A percentile compares a stretch with the other conserved stretches of the same genome.
Conservation (phyloP, 2,888 invertebrate species). For the Baronia brevicornis region DNA sequence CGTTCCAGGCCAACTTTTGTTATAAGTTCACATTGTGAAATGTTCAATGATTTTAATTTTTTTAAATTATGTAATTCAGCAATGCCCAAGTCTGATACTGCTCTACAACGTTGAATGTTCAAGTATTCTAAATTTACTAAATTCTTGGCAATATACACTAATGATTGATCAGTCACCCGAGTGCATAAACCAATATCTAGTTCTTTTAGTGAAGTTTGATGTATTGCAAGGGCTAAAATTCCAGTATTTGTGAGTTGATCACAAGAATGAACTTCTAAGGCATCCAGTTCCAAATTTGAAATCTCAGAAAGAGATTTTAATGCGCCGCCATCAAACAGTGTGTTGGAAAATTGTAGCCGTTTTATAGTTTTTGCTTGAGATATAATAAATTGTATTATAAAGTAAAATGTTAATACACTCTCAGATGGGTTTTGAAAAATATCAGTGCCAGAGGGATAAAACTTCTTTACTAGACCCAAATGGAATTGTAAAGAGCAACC, state of each 20-base stretch:
- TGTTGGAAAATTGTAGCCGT: slow-evolving; percentile 78
- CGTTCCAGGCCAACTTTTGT: slow-evolving; percentile 77
- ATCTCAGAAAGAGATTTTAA: slow-evolving; percentile 72
- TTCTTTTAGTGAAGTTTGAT: slow-evolving; percentile 72
- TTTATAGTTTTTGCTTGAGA: slow-evolving; percentile 72
- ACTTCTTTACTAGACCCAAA: slow-evolving; percentile 78
- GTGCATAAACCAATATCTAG: slow-evolving; percentile 80
- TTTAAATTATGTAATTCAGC: slow-evolving; percentile 69
- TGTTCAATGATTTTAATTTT: slow-evolving; percentile 75
- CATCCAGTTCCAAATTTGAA: slow-evolving; percentile 64
- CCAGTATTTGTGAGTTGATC: slow-evolving; percentile 78
- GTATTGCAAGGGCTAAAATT: slow-evolving; percentile 65
- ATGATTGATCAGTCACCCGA: slow-evolving; percentile 78
- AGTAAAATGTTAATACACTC: slow-evolving; percentile 82
- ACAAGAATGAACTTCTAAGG: slow-evolving; percentile 73
- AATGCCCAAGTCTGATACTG: slow-evolving; percentile 78
- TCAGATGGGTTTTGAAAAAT: slow-evolving; percentile 73
- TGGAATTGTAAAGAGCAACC: slow-evolving; percentile 84
- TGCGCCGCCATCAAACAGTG: slow-evolving; percentile 79
- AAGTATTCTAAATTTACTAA: slow-evolving; percentile 75
- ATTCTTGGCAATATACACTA: slow-evolving; percentile 76
- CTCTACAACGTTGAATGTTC: slow-evolving; percentile 78
- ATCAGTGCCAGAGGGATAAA: slow-evolving; percentile 73
- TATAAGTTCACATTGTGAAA: slow-evolving; percentile 80
- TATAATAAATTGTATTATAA: slow-evolving; percentile 75